Evolutionary conservation across 2,113 vertebrate species (phyloP).

Genomic region (Phyllostomus hastatus): DNA sequence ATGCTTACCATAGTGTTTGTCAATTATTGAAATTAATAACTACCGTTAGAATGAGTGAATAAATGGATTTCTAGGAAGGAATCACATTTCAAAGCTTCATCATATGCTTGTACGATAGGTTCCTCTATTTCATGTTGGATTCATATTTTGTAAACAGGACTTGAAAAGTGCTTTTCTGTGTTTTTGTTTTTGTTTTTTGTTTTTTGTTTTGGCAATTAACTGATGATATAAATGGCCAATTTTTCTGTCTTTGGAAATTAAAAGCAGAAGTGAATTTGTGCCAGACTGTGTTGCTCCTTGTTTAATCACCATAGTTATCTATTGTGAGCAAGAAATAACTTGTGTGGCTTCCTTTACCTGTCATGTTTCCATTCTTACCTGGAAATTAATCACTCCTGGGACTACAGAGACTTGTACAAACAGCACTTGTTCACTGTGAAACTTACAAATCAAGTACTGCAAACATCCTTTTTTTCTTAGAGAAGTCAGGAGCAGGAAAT

Average conservation of each 20-base stretch:
- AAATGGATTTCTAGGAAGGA: conserved; percentile 6
- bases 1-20: background rate
- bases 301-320: background rate
- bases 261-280: conserved; percentile 17
- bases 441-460: background rate
- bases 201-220: background rate
- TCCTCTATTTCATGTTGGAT: background rate
- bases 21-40: background rate
- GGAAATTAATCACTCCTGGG: background rate
- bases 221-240: background rate
- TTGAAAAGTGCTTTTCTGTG: background rate
- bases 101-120: background rate
- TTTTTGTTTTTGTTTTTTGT: too few species aligned
- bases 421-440: background rate
- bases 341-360: background rate
- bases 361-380: background rate
- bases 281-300: background rate
- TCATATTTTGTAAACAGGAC: background rate
- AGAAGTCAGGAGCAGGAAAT: background rate
- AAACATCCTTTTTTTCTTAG: background rate
- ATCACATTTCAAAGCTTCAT: background rate
- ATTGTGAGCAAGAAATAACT: conserved; percentile 25
- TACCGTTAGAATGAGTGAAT: background rate
- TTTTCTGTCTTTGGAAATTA: background rate
- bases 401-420: background rate